Percentiles rank a stretch among this genome's conserved stretches.
Evolutionary conservation across 2,113 vertebrate species (phyloP).

Genomic region (Ciconia maguari): DNA sequence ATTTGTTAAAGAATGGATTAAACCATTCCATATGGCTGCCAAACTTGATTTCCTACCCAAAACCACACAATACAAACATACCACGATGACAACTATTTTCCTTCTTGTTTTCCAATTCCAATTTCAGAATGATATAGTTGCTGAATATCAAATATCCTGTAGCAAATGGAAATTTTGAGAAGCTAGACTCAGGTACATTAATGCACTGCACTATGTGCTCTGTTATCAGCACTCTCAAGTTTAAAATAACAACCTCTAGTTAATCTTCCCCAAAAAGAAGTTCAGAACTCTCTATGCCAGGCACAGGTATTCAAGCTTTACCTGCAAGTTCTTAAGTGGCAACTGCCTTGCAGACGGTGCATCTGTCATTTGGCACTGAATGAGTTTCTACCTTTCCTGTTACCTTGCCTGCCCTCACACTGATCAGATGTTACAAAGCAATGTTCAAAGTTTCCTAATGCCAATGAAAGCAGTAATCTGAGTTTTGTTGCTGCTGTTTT

Average conservation of each 20-base stretch:
- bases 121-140: background rate
- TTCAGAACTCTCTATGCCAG: background rate
- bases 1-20: background rate
- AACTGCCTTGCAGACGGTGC: background rate
- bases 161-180: background rate
- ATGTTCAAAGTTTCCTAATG: background rate
- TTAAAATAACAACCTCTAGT: background rate
- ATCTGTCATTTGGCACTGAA: background rate
- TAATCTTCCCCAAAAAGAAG: background rate
- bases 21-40: background rate
- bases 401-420: background rate
- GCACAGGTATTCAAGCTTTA: background rate
- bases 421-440: background rate
- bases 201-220: background rate
- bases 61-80: background rate
- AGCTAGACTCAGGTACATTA: background rate
- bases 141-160: background rate
- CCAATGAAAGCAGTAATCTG: background rate
- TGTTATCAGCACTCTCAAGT: background rate
- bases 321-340: background rate
- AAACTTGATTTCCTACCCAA: background rate
- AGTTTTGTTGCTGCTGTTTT: background rate
- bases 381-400: background rate
- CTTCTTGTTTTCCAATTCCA: background rate
- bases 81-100: background rate